These are phyloP conservation scores for Heterotis niloticus DNA, from an alignment of 2,113 vertebrate genomes.

Conservation along the genomic window DNA sequence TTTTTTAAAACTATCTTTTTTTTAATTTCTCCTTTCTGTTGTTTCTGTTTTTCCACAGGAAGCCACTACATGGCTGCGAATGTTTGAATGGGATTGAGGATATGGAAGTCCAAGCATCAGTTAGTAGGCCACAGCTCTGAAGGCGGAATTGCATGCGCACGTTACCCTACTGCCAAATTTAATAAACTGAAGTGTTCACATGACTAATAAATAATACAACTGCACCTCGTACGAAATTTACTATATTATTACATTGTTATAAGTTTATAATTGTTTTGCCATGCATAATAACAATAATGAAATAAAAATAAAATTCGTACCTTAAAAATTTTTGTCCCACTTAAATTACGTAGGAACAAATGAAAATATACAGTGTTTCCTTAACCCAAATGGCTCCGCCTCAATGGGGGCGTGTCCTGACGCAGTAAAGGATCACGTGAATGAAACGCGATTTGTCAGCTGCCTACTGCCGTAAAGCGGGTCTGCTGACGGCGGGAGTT, in stretches of 20 bases:
- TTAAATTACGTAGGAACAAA: too few relatives aligned
- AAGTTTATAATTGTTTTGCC: neutral
- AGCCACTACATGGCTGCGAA: conserved; percentile 24
- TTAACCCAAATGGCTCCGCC: too few relatives aligned
- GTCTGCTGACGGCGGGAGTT: conserved; percentile 7
- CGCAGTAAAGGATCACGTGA: too few relatives aligned
- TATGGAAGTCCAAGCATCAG: neutral
- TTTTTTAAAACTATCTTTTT: too few relatives aligned
- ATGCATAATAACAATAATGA: neutral
- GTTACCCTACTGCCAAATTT: neutral
- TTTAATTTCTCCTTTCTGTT: neutral
- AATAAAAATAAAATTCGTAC: too few relatives aligned
- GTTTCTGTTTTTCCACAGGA: conserved; percentile 25
- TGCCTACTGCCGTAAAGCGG: conserved; percentile 23
- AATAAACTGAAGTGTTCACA: neutral
- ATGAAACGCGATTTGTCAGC: conserved; percentile 2
- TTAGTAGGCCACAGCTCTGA: neutral
- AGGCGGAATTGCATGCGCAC: neutral
- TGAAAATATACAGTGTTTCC: too few relatives aligned
- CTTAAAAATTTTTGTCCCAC: too few relatives aligned
- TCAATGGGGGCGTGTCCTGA: too few relatives aligned
- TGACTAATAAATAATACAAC: neutral
- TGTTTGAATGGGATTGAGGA: conserved; percentile 26
- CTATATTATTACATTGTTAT: too few relatives aligned
- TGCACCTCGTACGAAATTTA: too few relatives aligned